Conservation (phyloP, 2,113 vertebrate genomes). For the Benitochromis conjunctus region DNA sequence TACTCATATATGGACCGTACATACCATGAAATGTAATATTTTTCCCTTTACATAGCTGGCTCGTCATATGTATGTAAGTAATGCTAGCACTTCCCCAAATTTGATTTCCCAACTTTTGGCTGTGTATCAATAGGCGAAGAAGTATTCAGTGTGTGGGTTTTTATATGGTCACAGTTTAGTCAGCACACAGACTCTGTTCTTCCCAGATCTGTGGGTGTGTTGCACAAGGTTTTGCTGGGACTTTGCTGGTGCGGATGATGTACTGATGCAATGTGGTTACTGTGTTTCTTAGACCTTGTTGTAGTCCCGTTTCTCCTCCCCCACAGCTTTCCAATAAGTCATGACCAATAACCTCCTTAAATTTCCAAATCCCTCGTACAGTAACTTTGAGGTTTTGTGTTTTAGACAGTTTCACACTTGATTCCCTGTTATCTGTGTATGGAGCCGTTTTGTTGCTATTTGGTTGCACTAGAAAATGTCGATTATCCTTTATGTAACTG, state of each 20-base stretch:
- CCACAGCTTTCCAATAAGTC: conserved; percentile 7
- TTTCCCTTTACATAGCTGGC: conserved; percentile 50
- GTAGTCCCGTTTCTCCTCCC: background rate
- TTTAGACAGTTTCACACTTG: background rate
- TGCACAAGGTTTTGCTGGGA: conserved; percentile 43
- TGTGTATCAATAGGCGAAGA: background rate
- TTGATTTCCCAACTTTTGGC: conserved; percentile 1
- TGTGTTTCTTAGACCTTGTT: background rate
- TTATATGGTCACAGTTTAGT: conserved; percentile 24
- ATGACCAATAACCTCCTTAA: background rate
- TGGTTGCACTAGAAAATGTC: background rate
- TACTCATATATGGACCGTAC: background rate
- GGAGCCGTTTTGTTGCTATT: background rate
- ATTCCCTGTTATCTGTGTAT: background rate
- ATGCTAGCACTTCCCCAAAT: background rate
- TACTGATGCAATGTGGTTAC: background rate
- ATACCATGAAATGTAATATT: background rate
- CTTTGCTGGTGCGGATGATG: background rate
- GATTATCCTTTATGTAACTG: background rate
- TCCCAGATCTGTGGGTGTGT: conserved; percentile 42
- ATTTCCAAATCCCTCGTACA: background rate
- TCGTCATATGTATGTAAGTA: conserved; percentile 72
- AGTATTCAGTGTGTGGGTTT: conserved; percentile 10
- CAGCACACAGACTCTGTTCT: conserved; percentile 39
- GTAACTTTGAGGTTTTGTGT: background rate